Evolutionary conservation across 2,113 vertebrate genomes (phyloP).

Genomic region (Dicaeum eximium): DNA sequence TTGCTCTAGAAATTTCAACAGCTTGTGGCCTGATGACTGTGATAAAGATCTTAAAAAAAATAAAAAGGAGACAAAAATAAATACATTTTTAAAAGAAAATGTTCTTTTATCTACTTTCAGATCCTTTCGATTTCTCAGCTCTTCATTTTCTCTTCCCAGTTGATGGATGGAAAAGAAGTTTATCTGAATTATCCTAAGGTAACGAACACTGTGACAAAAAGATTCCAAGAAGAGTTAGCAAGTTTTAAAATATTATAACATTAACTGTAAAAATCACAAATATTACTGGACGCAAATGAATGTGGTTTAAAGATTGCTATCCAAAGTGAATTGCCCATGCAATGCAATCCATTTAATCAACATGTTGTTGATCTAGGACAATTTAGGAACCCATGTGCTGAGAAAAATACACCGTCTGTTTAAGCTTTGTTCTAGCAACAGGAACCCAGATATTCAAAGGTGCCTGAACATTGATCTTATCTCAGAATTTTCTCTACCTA

Average conservation of each 20-base stretch:
- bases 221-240: neutral
- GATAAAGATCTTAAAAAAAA: neutral
- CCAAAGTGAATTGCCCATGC: neutral
- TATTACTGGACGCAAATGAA: neutral
- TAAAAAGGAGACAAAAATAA: neutral
- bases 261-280: neutral
- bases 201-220: neutral
- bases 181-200: neutral
- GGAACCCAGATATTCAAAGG: neutral
- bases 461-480: neutral
- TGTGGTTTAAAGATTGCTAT: neutral
- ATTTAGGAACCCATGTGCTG: neutral
- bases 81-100: neutral
- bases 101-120: neutral
- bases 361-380: neutral
- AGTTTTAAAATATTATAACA: neutral
- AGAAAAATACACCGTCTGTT: neutral
- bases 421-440: neutral
- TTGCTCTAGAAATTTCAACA: slow-evolving; percentile 6
- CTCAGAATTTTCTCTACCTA: neutral
- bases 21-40: neutral
- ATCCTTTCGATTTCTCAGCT: neutral
- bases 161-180: neutral
- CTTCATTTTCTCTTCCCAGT: neutral
- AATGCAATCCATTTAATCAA: neutral